phyloP scores from a whole-genome alignment of 2,113 vertebrate species.

The Anas platyrhynchos region DNA sequence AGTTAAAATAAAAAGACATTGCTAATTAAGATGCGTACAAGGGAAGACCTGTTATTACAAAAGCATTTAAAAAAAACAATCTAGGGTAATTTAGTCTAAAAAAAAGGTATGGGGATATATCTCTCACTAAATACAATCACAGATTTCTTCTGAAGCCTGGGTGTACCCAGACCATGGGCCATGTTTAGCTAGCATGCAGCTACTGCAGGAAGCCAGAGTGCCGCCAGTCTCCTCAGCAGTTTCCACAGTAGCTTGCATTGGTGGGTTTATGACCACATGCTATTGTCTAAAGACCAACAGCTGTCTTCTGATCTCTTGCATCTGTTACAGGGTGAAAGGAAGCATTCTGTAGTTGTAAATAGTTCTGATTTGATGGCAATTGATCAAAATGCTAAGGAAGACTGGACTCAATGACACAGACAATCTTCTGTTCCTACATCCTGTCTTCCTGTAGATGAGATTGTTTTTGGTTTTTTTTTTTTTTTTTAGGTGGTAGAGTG shows the following conservation, averaged over 20 bases:
- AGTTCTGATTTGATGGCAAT: not conserved
- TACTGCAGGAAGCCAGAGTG: not conserved
- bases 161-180: not conserved
- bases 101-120: not conserved
- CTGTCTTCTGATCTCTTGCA: not conserved
- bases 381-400: not conserved
- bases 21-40: not conserved
- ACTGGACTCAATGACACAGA: not conserved
- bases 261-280: not conserved
- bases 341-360: not conserved
- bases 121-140: not conserved
- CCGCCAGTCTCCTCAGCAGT: not conserved
- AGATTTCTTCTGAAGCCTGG: not conserved
- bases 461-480: fast-evolving
- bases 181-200: not conserved
- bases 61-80: not conserved
- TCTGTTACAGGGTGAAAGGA: not conserved
- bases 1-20: not conserved
- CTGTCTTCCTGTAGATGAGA: fast-evolving
- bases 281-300: not conserved
- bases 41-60: not conserved
- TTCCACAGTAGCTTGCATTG: not conserved
- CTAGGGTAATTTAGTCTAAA: not conserved
- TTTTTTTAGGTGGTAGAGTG: not conserved
- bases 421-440: not conserved